Conservation (phyloP, 2,888 invertebrate species). For the Chrysina gloriosa region DNA sequence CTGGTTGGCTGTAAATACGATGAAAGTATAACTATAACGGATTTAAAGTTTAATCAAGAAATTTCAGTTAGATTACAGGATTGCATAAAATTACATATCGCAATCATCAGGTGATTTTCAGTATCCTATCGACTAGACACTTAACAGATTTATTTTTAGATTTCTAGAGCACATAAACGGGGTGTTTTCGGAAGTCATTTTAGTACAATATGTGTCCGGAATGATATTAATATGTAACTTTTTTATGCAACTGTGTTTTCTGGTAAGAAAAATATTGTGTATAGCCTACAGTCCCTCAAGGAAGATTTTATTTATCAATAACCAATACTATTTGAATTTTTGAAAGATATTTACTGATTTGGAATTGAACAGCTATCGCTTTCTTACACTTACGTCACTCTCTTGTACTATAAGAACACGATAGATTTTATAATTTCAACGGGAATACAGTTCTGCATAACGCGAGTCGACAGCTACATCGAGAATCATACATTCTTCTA, state of each 20-base stretch:
- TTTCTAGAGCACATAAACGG: not conserved
- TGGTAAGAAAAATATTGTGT: not conserved
- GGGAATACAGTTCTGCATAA: too few relatives aligned
- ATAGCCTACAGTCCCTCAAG: not conserved
- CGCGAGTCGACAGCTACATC: too few relatives aligned
- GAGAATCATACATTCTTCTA: too few relatives aligned
- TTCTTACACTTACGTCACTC: too few relatives aligned
- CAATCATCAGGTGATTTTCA: conserved; percentile 33
- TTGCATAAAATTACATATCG: conserved; percentile 18
- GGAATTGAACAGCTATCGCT: too few relatives aligned
- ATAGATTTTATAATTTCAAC: too few relatives aligned
- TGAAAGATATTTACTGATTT: too few relatives aligned
- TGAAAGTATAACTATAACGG: not conserved
- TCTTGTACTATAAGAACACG: too few relatives aligned
- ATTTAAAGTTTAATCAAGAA: not conserved
- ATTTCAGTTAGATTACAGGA: not conserved
- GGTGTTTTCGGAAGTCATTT: not conserved
- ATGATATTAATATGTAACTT: conserved; percentile 44
- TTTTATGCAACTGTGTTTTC: conserved; percentile 40
- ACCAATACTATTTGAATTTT: too few relatives aligned
- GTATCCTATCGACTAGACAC: not conserved
- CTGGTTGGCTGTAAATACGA: not conserved
- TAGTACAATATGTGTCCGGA: conserved; percentile 42
- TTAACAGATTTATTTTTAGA: not conserved
- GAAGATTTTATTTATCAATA: too few relatives aligned